Evolutionary conservation across 2,797 vertebrate species (phyloP).

Genomic region (Aphelocoma californica): DNA sequence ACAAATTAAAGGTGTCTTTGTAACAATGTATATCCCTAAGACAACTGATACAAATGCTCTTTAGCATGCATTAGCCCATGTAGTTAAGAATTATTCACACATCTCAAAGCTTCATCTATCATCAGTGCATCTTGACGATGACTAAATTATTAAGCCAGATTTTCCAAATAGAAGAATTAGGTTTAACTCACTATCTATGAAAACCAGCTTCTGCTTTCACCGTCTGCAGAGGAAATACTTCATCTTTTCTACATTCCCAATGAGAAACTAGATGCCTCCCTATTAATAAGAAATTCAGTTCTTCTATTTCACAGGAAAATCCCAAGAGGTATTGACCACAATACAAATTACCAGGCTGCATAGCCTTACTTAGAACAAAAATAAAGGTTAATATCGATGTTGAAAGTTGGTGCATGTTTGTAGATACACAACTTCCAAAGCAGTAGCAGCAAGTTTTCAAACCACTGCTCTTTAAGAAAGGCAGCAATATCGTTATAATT

Average conservation of each 20-base stretch:
- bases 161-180: background rate
- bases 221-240: background rate
- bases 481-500: background rate
- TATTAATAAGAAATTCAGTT: background rate
- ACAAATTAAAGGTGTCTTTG: background rate
- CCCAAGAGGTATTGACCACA: background rate
- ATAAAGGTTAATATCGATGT: background rate
- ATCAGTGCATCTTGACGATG: fast-evolving
- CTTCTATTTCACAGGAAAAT: background rate
- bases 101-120: background rate
- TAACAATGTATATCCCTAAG: background rate
- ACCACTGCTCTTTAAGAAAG: background rate
- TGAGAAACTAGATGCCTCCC: background rate
- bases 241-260: background rate
- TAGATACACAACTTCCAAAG: background rate
- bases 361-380: background rate
- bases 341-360: background rate
- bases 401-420: background rate
- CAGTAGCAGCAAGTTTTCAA: background rate
- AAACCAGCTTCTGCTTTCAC: background rate
- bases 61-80: background rate
- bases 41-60: background rate
- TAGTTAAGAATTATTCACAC: background rate
- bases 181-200: background rate
- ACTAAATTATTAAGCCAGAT: background rate